Evolutionary conservation across 2,113 vertebrate species (phyloP).

Genomic region (Prolemur simus): DNA sequence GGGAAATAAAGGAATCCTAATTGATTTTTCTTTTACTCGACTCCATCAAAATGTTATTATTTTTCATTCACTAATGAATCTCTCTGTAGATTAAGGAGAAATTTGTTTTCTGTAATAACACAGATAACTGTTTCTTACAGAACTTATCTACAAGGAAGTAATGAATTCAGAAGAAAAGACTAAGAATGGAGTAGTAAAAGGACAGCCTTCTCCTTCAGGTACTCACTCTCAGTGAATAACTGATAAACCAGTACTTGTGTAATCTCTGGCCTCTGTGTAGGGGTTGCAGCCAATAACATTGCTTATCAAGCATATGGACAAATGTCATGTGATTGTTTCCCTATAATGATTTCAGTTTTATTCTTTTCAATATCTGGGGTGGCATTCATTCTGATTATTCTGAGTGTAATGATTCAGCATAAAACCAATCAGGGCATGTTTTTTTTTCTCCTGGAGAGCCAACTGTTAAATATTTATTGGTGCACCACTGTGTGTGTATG

Average conservation of each 20-base stretch:
- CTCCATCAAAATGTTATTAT: background rate
- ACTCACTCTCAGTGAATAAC: slow-evolving; percentile 88
- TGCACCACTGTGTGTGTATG: background rate
- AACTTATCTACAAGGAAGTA: slow-evolving; percentile 99
- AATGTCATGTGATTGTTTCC: background rate
- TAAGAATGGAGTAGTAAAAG: slow-evolving; percentile 99
- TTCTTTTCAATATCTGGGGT: background rate
- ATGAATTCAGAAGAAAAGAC: slow-evolving; percentile 99
- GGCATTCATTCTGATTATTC: slow-evolving; percentile 1
- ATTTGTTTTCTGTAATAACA: slow-evolving; percentile 58
- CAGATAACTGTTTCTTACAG: slow-evolving; percentile 82
- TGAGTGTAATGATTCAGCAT: background rate
- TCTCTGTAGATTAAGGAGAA: background rate
- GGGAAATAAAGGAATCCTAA: background rate
- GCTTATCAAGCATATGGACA: background rate
- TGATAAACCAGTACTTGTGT: background rate
- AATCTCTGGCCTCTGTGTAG: background rate
- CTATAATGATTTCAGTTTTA: background rate
- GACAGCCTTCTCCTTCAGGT: slow-evolving; percentile 99
- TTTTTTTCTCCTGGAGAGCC: background rate
- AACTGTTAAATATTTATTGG: background rate
- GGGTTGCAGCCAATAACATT: background rate
- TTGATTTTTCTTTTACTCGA: background rate
- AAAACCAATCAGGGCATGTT: background rate
- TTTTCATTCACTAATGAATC: background rate